phyloP scores from a whole-genome alignment of 2,888 invertebrate species.

The Scaptodrosophila latifasciaeformis region DNA sequence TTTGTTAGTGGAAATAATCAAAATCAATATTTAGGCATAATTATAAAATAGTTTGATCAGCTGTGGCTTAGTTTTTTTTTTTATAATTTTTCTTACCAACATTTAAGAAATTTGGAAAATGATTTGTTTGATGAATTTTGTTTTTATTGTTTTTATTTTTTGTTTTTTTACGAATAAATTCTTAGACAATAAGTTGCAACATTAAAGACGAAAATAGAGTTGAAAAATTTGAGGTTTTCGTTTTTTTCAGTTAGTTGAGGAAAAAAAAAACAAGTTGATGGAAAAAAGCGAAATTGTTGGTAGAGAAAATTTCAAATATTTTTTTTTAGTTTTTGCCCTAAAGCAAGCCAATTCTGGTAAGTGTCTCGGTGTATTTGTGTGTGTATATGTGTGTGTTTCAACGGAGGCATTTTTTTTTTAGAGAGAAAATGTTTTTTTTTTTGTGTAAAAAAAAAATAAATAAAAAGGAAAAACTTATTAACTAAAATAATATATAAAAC shows the following conservation, averaged over 20 bases:
- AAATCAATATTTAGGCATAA: conserved; percentile 38
- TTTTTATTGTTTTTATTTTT: conserved; percentile 28
- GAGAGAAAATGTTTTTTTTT: background rate
- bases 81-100: conserved; percentile 20
- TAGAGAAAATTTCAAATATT: conserved; percentile 3
- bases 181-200: conserved; percentile 74
- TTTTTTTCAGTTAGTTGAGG: conserved; percentile 33
- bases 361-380: conserved; percentile 7
- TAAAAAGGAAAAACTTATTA: conserved; percentile 32
- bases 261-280: conserved; percentile 7
- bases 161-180: conserved; percentile 31
- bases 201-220: conserved; percentile 75
- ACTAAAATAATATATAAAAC: conserved; percentile 27
- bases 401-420: conserved; percentile 64
- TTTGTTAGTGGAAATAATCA: conserved; percentile 40
- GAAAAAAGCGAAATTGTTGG: background rate
- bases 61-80: background rate
- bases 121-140: conserved; percentile 15
- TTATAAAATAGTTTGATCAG: conserved; percentile 34
- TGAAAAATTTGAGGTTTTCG: conserved; percentile 55
- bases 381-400: conserved; percentile 23
- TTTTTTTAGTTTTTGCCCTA: conserved; percentile 3
- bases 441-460: conserved; percentile 22
- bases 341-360: conserved; percentile 12
- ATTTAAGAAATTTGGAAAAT: conserved; percentile 28